A percentile compares a stretch with the other conserved stretches of the same genome.
These are phyloP conservation scores for Parapsyche elsis DNA, from an alignment of 1,140 invertebrate genomes.

Conservation along the genomic window DNA sequence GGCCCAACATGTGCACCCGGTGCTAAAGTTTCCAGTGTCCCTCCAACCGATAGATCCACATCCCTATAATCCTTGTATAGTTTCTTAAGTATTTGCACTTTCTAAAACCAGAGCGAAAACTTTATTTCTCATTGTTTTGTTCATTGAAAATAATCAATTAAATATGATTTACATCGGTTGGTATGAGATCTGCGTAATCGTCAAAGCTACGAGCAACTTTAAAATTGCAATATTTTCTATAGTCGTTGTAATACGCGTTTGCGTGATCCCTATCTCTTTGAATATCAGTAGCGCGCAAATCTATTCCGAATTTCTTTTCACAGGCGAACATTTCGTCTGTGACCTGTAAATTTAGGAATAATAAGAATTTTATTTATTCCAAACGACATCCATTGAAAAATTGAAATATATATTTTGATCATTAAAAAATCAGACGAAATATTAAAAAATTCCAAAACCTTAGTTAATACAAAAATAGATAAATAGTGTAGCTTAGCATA, in stretches of 20 bases:
- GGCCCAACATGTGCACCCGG: slow-evolving; percentile 77
- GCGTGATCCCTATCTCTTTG: slow-evolving; percentile 79
- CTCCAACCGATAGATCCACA: slow-evolving; percentile 83
- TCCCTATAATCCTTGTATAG: slow-evolving; percentile 76
- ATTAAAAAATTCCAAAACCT: no score
- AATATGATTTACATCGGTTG: slow-evolving; percentile 56
- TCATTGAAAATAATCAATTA: no score
- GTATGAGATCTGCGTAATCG: slow-evolving; percentile 70
- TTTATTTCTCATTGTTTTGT: no score
- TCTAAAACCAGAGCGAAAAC: no score
- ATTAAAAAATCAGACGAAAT: no score
- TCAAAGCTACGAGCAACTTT: slow-evolving; percentile 70
- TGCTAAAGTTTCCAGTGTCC: slow-evolving; percentile 73
- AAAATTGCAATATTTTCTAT: slow-evolving; percentile 70
- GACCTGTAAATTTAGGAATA: no score
- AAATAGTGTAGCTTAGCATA: no score
- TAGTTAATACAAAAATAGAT: no score
- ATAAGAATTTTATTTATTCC: no score
- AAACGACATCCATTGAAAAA: no score
- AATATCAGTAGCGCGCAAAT: slow-evolving; percentile 77
- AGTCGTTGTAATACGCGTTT: slow-evolving; percentile 70
- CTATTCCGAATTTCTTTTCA: slow-evolving; percentile 70
- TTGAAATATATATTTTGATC: no score
- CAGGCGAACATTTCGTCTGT: slow-evolving; percentile 69
- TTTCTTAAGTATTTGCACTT: slow-evolving; percentile 64